Percentiles rank a stretch among this genome's conserved stretches.
phyloP scores from a whole-genome alignment of 2,113 vertebrate species.

The Dascyllus trimaculatus region DNA sequence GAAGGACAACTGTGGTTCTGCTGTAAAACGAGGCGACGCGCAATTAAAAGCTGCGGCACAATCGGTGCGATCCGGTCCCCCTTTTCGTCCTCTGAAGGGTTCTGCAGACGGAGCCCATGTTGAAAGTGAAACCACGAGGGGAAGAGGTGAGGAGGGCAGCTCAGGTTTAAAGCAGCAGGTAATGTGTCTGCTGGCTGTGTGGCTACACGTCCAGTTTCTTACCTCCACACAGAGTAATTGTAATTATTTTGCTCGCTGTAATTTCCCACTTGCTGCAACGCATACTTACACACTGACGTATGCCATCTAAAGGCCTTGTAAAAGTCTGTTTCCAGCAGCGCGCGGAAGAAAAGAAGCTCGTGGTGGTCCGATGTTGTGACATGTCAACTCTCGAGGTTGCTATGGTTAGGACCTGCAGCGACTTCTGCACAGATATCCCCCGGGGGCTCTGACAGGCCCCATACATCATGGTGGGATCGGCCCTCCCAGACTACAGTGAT shows the following conservation, averaged over 20 bases:
- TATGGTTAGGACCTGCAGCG: constrained; percentile 60
- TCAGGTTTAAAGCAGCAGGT: constrained; percentile 36
- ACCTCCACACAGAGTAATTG: constrained; percentile 15
- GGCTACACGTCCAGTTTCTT: constrained; percentile 20
- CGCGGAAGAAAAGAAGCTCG: constrained; percentile 19
- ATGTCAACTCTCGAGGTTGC: constrained; percentile 67
- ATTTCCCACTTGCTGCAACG: not conserved
- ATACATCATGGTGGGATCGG: constrained; percentile 73
- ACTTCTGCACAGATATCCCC: constrained; percentile 65
- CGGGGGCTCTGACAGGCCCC: constrained; percentile 66
- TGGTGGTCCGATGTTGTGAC: constrained; percentile 69
- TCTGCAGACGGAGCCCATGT: not conserved
- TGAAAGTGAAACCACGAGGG: constrained; percentile 32
- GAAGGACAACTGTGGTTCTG: constrained; percentile 44
- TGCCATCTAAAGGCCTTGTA: not conserved
- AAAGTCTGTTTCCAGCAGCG: constrained; percentile 15
- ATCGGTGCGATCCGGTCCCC: too few relatives aligned
- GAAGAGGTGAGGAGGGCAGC: not conserved
- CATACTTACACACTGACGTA: constrained; percentile 14
- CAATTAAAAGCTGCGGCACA: too few relatives aligned
- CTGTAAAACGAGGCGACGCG: constrained; percentile 41
- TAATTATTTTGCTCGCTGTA: constrained; percentile 10
- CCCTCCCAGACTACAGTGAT: constrained; percentile 43
- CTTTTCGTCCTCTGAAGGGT: not conserved
- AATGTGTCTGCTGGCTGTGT: constrained; percentile 16